Conservation (phyloP, 2,888 invertebrate species). For the Lydus trimaculatus region DNA sequence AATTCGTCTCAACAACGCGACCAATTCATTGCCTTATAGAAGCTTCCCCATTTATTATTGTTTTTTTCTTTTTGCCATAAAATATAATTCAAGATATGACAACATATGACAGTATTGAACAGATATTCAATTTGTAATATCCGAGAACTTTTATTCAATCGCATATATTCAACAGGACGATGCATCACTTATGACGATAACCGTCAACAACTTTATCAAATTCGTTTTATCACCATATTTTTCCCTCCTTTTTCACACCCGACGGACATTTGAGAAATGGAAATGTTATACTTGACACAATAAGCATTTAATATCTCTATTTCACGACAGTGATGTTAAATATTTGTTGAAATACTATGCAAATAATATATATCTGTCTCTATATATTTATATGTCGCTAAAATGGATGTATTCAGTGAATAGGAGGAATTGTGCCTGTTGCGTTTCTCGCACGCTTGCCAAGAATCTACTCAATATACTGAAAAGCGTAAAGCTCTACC, state of each 20-base stretch:
- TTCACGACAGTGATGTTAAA: neutral
- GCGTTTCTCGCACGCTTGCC: neutral
- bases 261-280: neutral
- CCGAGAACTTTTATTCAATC: too few species aligned
- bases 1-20: too few species aligned
- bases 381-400: neutral
- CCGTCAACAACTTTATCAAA: neutral
- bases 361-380: neutral
- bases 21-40: too few species aligned
- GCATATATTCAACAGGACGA: neutral
- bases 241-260: neutral
- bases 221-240: neutral
- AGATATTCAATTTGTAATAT: neutral
- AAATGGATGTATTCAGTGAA: neutral
- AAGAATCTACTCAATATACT: neutral
- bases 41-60: too few species aligned
- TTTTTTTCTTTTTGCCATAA: too few species aligned
- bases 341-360: neutral
- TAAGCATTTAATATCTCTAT: neutral
- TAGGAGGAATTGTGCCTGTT: neutral
- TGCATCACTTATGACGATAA: too few species aligned
- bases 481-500: neutral
- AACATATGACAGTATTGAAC: too few species aligned
- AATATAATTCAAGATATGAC: too few species aligned
- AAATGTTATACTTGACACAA: neutral